Percentiles rank a stretch among this genome's conserved stretches.
Evolutionary conservation across 2,113 vertebrate genomes (phyloP).

Genomic region (Ranitomeya variabilis): DNA sequence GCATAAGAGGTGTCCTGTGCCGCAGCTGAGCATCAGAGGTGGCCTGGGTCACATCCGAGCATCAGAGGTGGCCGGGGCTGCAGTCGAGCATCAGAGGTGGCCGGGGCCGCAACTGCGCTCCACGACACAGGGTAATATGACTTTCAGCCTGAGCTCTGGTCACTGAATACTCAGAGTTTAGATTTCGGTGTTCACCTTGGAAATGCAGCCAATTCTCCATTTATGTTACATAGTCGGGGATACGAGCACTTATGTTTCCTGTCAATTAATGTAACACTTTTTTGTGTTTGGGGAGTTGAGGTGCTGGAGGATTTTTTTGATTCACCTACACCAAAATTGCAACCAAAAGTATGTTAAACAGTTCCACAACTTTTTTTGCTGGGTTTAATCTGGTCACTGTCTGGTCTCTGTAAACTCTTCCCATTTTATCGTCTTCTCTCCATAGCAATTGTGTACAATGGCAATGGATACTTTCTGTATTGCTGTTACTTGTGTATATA

Average conservation of each 20-base stretch:
- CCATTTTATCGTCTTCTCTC: background rate
- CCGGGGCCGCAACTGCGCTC: too few species aligned
- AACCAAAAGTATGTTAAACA: background rate
- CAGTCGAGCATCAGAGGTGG: too few species aligned
- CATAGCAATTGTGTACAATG: background rate
- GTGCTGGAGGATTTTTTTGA: too few species aligned
- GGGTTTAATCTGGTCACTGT: background rate
- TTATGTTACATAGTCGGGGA: background rate
- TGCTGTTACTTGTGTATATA: background rate
- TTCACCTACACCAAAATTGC: background rate
- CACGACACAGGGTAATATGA: slow-evolving; percentile 31
- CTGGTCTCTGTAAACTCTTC: background rate
- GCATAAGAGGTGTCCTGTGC: too few species aligned
- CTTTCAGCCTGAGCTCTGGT: slow-evolving; percentile 14
- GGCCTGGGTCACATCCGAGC: too few species aligned
- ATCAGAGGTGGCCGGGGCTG: too few species aligned
- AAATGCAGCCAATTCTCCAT: background rate
- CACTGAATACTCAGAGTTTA: accelerated
- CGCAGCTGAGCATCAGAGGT: too few species aligned
- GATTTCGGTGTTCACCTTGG: slow-evolving; percentile 1
- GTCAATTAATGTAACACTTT: background rate
- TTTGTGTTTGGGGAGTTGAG: background rate
- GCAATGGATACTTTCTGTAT: background rate
- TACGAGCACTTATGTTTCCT: background rate
- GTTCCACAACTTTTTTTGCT: background rate